Percentiles rank a stretch among this genome's conserved stretches.
phyloP scores from a whole-genome alignment of 1,140 invertebrate species.

The Sitobion miscanthi region DNA sequence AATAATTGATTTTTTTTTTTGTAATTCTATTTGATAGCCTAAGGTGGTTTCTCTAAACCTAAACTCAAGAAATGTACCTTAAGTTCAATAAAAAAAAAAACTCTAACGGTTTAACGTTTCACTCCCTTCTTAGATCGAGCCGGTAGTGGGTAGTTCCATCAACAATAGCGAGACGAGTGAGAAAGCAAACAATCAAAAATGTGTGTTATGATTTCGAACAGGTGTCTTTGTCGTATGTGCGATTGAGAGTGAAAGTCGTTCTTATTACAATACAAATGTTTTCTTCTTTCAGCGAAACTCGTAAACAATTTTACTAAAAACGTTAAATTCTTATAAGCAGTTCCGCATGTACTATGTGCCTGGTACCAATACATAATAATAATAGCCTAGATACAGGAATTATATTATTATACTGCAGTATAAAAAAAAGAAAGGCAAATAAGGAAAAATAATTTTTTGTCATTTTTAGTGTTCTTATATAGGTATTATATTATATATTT shows the following conservation, averaged over 20 bases:
- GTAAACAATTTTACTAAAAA: neutral
- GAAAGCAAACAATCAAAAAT: conserved; percentile 28
- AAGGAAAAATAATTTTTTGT: too few relatives aligned
- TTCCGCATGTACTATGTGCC: neutral
- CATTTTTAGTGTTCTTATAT: too few relatives aligned
- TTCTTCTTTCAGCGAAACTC: neutral
- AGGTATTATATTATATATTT: too few relatives aligned
- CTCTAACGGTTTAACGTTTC: neutral
- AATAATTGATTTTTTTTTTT: neutral
- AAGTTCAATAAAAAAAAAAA: neutral
- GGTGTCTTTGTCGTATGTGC: neutral
- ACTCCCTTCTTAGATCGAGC: too few relatives aligned
- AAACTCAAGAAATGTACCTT: neutral
- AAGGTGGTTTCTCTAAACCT: neutral
- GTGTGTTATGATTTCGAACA: neutral
- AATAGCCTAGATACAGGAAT: neutral
- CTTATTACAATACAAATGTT: neutral
- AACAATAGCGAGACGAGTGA: neutral
- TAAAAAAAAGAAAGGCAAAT: neutral
- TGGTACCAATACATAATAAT: neutral
- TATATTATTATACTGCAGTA: neutral
- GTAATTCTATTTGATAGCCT: neutral
- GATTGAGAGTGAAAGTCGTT: conserved; percentile 18
- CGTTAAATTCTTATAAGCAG: neutral
- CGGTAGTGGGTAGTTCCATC: neutral